A percentile compares a stretch with the other conserved stretches of the same genome.
phyloP scores from a whole-genome alignment of 2,888 invertebrate species.

The Eilema depressum region DNA sequence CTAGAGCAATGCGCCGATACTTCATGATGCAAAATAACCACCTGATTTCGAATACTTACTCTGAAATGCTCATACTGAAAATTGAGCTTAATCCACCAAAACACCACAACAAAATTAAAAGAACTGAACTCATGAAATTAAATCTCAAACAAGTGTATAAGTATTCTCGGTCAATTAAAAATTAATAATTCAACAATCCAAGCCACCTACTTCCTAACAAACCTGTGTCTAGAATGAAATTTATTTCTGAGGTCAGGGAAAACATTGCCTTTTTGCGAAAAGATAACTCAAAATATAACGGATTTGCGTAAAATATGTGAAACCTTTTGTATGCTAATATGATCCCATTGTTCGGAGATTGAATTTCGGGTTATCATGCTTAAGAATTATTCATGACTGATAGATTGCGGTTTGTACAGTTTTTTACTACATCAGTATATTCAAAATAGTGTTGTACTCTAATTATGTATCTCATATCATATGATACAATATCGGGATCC shows the following conservation, averaged over 20 bases:
- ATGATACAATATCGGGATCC: too few relatives aligned
- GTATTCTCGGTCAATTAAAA: conserved; percentile 51
- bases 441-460: conserved; percentile 1
- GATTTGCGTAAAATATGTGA: conserved; percentile 86
- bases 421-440: conserved; percentile 46
- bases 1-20: conserved; percentile 49
- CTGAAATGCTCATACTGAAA: conserved; percentile 19
- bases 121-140: conserved; percentile 19
- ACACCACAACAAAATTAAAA: neutral
- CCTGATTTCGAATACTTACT: conserved; percentile 39
- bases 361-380: conserved; percentile 84
- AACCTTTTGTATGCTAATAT: conserved; percentile 87
- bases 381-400: conserved; percentile 84
- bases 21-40: conserved; percentile 35
- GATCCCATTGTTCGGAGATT: conserved; percentile 86
- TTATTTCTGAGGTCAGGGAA: conserved; percentile 78
- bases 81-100: conserved; percentile 9
- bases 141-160: conserved; percentile 22
- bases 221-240: conserved; percentile 69
- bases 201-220: conserved; percentile 56
- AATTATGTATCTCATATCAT: neutral
- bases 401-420: conserved; percentile 73
- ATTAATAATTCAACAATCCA: conserved; percentile 60
- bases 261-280: conserved; percentile 78
- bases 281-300: conserved; percentile 85